Conservation (phyloP, 2,113 vertebrate species). For the Epinephelus lanceolatus region DNA sequence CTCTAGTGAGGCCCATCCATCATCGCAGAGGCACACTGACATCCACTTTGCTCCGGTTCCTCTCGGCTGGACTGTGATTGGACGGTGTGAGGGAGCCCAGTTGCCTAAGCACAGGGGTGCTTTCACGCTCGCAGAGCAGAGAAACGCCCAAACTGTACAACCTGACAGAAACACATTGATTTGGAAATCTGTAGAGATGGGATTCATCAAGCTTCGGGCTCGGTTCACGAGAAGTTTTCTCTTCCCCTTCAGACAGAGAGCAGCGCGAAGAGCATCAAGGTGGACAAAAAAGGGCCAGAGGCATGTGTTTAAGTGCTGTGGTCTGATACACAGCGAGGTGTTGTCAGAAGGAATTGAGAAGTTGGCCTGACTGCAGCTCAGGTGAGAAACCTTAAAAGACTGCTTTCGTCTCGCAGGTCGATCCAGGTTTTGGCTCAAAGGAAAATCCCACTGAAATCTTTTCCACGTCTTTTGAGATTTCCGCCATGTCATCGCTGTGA, state of each 20-base stretch:
- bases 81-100: constrained; percentile 27
- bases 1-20: constrained; percentile 80
- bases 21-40: constrained; percentile 72
- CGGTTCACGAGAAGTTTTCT: constrained; percentile 17
- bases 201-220: constrained; percentile 54
- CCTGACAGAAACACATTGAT: constrained; percentile 72
- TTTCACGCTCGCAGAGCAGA: constrained; percentile 62
- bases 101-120: constrained; percentile 45
- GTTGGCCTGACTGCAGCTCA: background rate
- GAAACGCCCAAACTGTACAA: constrained; percentile 53
- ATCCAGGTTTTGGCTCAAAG: constrained; percentile 5
- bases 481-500: background rate
- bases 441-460: background rate
- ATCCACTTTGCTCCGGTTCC: constrained; percentile 77
- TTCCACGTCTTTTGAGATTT: background rate
- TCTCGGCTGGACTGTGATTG: constrained; percentile 77
- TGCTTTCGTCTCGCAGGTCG: background rate
- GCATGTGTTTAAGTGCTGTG: background rate
- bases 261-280: background rate
- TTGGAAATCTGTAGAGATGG: constrained; percentile 57
- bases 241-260: background rate
- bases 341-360: constrained; percentile 5
- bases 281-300: constrained; percentile 18
- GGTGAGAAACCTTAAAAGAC: background rate
- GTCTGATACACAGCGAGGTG: background rate